Conservation (phyloP, 2,888 invertebrate species). For the Pterobdella sp. region DNA sequence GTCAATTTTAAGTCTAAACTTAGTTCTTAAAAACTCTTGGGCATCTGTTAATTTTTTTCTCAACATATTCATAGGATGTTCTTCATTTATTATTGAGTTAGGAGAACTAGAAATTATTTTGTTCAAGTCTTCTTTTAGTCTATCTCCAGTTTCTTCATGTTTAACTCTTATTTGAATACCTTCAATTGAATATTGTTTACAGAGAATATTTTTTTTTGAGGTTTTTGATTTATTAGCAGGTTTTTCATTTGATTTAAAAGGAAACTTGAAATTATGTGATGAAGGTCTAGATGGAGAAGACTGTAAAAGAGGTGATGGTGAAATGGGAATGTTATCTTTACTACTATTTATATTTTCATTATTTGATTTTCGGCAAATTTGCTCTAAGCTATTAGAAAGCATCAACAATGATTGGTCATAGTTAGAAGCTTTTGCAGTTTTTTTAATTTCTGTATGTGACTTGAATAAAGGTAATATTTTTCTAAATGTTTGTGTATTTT, state of each 20-base stretch:
- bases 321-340: not conserved
- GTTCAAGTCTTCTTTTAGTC: constrained; percentile 16
- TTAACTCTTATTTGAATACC: constrained; percentile 7
- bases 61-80: not conserved
- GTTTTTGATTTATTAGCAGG: not conserved
- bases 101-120: constrained; percentile 17
- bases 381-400: constrained; percentile 25
- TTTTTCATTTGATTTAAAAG: not conserved
- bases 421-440: constrained; percentile 2
- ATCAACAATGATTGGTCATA: constrained; percentile 22
- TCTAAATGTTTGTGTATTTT: not conserved
- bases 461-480: not conserved
- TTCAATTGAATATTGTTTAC: not conserved
- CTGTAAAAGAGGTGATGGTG: not conserved
- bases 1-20: constrained; percentile 22
- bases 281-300: not conserved
- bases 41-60: constrained; percentile 23
- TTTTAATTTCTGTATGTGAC: not conserved
- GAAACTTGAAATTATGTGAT: not conserved
- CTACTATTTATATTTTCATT: not conserved
- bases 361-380: constrained; percentile 20
- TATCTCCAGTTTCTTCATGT: constrained; percentile 23
- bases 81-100: not conserved
- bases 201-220: not conserved
- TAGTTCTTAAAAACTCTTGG: constrained; percentile 21